Base-by-base conservation (phyloP, 2,113 vertebrate genomes). In the Apeltes quadracus region DNA sequence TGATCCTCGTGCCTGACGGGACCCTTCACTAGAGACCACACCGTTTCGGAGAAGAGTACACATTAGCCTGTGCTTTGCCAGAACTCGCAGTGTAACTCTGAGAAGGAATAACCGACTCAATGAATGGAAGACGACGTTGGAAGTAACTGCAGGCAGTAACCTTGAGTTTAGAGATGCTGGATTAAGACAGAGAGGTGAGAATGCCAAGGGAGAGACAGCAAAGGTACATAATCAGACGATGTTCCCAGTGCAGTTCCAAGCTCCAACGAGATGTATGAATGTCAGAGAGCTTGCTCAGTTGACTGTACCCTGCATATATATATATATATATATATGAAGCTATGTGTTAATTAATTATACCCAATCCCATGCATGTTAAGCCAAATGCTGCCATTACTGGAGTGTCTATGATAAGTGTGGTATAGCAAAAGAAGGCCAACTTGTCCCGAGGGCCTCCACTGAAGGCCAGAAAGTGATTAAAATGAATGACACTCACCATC, bases 261-360 rank as follows among this genome's bases (percentile, higher is more conserved):
- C 20, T 76, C 84, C 69, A 71, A 41, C 62, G 64, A 69, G 76
- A 44, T 59, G 61, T 50, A 51, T 79, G 61, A 83, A 89, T 79
- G 84, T 86, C 85, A 80, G 53, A 27, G 41, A 16, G 61, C 62
- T 62, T 68, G 61, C 48, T 78, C 54, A 34, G 54, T 69, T 79
- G 63, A 80, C 70, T 70, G 56, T 63, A 57, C 43, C 43, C 68
- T 69, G 65, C 64, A 79, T 83, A 57, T n/a, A n/a, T n/a, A n/a
- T n/a, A n/a, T n/a, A n/a, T n/a, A n/a, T n/a, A n/a, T n/a, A n/a
- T n/a, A n/a, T n/a, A n/a, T n/a, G n/a, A 56, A 20, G 25, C 22
- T 48, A 4, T 43, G 22, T 53, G 12, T 18, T n/a, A n/a, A n/a
- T 70, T 80, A 78, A 81, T 84, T 82, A 78, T 22, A 50, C 18